phyloP scores from a whole-genome alignment of 2,113 vertebrate genomes.

The Electrona antarctica region DNA sequence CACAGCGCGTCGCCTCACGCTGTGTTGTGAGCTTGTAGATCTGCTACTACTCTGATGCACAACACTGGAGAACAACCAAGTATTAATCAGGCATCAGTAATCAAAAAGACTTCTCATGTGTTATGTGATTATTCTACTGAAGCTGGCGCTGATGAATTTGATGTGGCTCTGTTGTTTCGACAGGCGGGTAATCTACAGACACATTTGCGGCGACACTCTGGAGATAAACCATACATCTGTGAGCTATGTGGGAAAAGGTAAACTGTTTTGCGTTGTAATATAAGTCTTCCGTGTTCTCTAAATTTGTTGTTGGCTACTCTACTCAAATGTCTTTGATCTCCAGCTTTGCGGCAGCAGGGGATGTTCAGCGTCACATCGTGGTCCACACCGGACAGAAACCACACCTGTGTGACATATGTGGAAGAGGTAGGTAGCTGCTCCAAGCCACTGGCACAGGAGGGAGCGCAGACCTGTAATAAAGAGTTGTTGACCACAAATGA shows the following conservation, averaged over 20 bases:
- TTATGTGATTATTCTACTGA: not conserved
- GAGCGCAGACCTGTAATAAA: not conserved
- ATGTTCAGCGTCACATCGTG: slow-evolving; percentile 95
- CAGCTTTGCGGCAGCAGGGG: slow-evolving; percentile 95
- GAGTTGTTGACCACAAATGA: not conserved
- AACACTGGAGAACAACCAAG: not conserved
- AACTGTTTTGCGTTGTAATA: not conserved
- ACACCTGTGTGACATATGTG: slow-evolving; percentile 95
- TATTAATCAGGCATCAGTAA: no score
- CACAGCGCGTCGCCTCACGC: no score
- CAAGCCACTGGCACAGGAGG: not conserved
- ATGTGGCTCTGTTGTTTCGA: slow-evolving; percentile 39
- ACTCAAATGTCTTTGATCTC: slow-evolving; percentile 25
- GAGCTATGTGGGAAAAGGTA: slow-evolving; percentile 98
- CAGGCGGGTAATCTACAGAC: slow-evolving; percentile 97
- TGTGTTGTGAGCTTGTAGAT: no score
- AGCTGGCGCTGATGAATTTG: not conserved
- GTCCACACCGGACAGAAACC: slow-evolving; percentile 96
- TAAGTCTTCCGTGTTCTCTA: no score
- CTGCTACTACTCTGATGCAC: no score
- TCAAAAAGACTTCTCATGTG: not conserved
- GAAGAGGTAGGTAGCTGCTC: slow-evolving; percentile 82
- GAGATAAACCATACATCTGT: slow-evolving; percentile 98
- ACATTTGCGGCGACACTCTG: slow-evolving; percentile 93
- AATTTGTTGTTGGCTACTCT: not conserved